Conservation (phyloP, 2,797 vertebrate species). For the Urophycis tenuis region DNA sequence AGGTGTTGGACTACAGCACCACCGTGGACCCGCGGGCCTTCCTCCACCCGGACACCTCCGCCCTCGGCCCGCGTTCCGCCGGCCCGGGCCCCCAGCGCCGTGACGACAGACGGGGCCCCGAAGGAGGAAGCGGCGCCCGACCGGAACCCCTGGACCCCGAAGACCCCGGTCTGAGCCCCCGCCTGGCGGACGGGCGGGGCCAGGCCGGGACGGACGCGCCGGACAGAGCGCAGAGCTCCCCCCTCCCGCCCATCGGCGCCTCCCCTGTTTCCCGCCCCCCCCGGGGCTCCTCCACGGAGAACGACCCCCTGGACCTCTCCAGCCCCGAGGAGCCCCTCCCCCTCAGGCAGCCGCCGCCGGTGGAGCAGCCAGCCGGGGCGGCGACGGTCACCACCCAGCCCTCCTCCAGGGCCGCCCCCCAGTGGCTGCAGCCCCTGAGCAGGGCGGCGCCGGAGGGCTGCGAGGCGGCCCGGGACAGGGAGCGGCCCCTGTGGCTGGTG, state of each 20-base stretch:
- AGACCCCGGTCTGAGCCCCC: slow-evolving; percentile 11
- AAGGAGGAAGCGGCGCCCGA: slow-evolving; percentile 25
- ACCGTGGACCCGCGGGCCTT: slow-evolving; percentile 67
- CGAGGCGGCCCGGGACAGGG: slow-evolving; percentile 49
- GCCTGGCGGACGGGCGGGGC: slow-evolving; percentile 20
- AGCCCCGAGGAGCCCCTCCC: slow-evolving; percentile 54
- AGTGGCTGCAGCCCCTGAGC: slow-evolving; percentile 77
- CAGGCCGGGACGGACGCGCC: slow-evolving; percentile 50
- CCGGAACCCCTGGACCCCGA: slow-evolving; percentile 33
- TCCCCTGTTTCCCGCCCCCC: slow-evolving; percentile 29
- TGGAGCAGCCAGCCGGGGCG: slow-evolving; percentile 50
- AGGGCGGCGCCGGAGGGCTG: slow-evolving; percentile 52
- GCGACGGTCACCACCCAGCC: slow-evolving; percentile 69
- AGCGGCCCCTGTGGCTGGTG: slow-evolving; percentile 74
- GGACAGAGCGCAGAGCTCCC: slow-evolving; percentile 37
- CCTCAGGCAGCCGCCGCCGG: slow-evolving; percentile 22
- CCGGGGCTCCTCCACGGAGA: slow-evolving; percentile 35
- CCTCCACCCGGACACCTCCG: slow-evolving; percentile 53
- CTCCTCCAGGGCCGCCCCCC: slow-evolving; percentile 61
- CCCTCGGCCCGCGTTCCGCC: slow-evolving; percentile 63
- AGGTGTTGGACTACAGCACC: slow-evolving; percentile 72
- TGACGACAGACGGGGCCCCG: slow-evolving; percentile 33
- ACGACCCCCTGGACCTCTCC: slow-evolving; percentile 51
- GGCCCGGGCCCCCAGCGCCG: slow-evolving; percentile 52
- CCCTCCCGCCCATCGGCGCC: slow-evolving; percentile 34